Base-by-base conservation (phyloP, 2,113 vertebrate genomes). In the Hiodon alosoides region DNA sequence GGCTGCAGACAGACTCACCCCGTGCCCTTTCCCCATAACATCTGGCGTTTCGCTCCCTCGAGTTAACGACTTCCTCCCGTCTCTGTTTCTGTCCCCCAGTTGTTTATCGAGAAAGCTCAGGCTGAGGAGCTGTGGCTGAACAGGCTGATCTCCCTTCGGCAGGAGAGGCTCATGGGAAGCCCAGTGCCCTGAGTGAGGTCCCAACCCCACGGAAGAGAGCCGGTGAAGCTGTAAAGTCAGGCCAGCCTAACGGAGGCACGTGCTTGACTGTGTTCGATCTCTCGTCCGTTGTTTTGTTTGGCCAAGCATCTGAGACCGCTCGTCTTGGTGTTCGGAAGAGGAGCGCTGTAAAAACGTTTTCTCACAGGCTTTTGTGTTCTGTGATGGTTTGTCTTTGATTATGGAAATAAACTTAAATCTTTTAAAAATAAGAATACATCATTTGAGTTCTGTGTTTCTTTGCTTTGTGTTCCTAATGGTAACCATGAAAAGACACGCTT, bases 121-220 rank as follows among this genome's bases (percentile, higher is more conserved):
- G 95, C 96, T 0, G 95, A 98, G 81, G 91, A 95, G 80, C 90
- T 89, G 83, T 99, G 97, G 97, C 91, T 95, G 76, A 94, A 92
- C 85, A 90, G 96, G 78, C 81, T 98, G 86, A 84, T 93, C 0
- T 90, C 93, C 0, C 93, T 99, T 55, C 91, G 96, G 31, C 95
- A 99, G 77, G 96, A 98, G 76, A 88, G 95, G 80, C 91, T 99
- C 73, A 96, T 98, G 95, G 96, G 97, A 71, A 98, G 94, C 77
- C 96, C 96, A 0, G 96, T 98, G 71, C 89, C 92, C 71, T 97
- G 82, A 95, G 10, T 58, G 11, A 50, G 53, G 1, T 0, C 53
- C 0, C 4, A 0, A 60, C 14, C 53, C 7, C 48, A 59, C 31
- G 2, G 31, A 31, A 4, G 13, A 72, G 55, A 16, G 9, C 51